These are phyloP conservation scores for Polymixis lichenea DNA, from an alignment of 2,888 invertebrate species.

Conservation along the genomic window DNA sequence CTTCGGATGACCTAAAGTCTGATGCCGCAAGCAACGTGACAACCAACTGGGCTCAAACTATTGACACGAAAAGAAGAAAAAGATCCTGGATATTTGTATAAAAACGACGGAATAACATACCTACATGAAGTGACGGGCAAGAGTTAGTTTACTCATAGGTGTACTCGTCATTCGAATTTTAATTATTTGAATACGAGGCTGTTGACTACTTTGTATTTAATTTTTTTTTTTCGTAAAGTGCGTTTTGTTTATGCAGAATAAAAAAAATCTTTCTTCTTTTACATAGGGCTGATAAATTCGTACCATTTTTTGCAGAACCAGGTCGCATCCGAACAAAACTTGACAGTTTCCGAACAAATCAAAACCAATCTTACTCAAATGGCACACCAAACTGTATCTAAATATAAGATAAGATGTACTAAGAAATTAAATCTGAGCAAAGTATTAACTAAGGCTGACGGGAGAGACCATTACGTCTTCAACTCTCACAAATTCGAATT, in stretches of 20 bases:
- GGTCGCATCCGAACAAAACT: not conserved
- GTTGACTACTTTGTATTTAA: too few species aligned
- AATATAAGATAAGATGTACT: conserved; percentile 49
- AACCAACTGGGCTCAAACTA: too few species aligned
- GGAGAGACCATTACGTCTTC: conserved; percentile 63
- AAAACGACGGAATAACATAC: not conserved
- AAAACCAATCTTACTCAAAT: conserved; percentile 47
- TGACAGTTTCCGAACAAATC: conserved; percentile 31
- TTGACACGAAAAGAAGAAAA: too few species aligned
- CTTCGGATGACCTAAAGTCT: too few species aligned
- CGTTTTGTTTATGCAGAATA: too few species aligned
- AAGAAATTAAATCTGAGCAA: conserved; percentile 59
- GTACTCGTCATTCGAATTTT: not conserved
- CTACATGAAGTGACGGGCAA: not conserved
- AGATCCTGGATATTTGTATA: not conserved
- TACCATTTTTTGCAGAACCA: not conserved
- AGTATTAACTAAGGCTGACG: conserved; percentile 68
- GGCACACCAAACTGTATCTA: conserved; percentile 19
- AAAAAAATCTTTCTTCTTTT: too few species aligned
- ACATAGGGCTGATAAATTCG: not conserved
- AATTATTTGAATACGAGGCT: too few species aligned
- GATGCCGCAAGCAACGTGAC: too few species aligned
- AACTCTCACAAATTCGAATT: conserved; percentile 73
- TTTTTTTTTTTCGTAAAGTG: too few species aligned
- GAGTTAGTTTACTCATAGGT: not conserved